These are phyloP conservation scores for Emys orbicularis DNA, from an alignment of 2,797 vertebrate genomes.

Conservation along the genomic window DNA sequence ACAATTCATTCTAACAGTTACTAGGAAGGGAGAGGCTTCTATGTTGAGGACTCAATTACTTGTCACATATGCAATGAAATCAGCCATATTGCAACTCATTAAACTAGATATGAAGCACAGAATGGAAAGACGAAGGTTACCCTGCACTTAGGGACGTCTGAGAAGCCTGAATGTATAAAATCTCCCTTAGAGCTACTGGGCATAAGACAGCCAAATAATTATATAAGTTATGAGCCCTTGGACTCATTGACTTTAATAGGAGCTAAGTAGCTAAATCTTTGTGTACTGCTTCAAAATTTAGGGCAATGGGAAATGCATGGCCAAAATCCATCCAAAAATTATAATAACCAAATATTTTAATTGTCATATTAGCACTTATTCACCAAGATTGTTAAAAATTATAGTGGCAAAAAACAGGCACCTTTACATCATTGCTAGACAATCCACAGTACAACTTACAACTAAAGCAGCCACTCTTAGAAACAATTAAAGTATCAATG, in stretches of 20 bases:
- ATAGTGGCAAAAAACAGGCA: not conserved
- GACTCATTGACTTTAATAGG: not conserved
- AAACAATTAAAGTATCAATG: not conserved
- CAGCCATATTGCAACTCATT: conserved; percentile 27
- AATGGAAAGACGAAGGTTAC: not conserved
- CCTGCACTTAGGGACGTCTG: not conserved
- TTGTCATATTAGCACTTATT: not conserved
- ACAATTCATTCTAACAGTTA: conserved; percentile 53
- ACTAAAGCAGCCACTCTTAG: not conserved
- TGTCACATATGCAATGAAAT: conserved; percentile 52
- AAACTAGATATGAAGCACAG: conserved; percentile 34
- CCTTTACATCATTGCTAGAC: not conserved
- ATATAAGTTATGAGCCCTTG: fast-evolving
- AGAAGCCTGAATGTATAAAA: not conserved
- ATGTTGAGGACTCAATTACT: conserved; percentile 57
- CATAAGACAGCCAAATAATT: not conserved
- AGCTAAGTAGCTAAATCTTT: not conserved
- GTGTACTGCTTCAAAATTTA: not conserved
- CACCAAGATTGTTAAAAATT: not conserved
- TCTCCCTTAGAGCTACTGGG: conserved; percentile 8
- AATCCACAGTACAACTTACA: fast-evolving
- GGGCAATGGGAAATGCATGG: not conserved
- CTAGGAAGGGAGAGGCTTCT: conserved; percentile 8
- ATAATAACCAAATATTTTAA: not conserved
- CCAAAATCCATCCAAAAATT: not conserved